phyloP scores from a whole-genome alignment of 2,797 vertebrate species.

The Cetoscarus ocellatus region DNA sequence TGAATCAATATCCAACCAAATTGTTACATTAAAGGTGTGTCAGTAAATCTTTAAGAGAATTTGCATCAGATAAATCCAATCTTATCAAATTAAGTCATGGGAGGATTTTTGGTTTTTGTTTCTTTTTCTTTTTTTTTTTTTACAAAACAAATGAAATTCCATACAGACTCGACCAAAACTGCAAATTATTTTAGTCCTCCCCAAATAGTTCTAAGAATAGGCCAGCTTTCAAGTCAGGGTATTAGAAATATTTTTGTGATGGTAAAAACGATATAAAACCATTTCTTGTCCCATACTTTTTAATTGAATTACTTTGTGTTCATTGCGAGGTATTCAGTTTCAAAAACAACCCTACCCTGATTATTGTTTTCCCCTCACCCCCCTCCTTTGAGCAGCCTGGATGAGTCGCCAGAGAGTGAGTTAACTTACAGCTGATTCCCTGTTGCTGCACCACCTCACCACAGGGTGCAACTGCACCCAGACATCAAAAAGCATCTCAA shows the following conservation, averaged over 20 bases:
- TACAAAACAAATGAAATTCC: too few relatives aligned
- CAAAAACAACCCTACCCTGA: slow-evolving; percentile 43
- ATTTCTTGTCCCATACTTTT: not conserved
- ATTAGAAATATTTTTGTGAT: too few relatives aligned
- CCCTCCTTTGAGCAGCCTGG: slow-evolving; percentile 31
- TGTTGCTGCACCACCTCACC: slow-evolving; percentile 41
- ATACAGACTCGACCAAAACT: too few relatives aligned
- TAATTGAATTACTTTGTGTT: slow-evolving; percentile 9
- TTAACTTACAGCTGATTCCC: slow-evolving; percentile 37
- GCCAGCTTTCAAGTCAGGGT: not conserved
- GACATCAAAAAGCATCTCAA: slow-evolving; percentile 61
- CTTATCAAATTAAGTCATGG: too few relatives aligned
- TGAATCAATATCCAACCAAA: too few relatives aligned
- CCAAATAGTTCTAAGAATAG: too few relatives aligned
- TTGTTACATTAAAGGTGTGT: too few relatives aligned
- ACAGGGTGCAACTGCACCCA: slow-evolving; percentile 41
- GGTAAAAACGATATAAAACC: not conserved
- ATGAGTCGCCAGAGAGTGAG: slow-evolving; percentile 39
- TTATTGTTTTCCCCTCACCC: slow-evolving; percentile 37
- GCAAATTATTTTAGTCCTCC: too few relatives aligned
- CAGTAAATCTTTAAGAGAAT: too few relatives aligned
- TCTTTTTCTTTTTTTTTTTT: too few relatives aligned
- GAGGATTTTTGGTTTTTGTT: too few relatives aligned
- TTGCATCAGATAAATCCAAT: too few relatives aligned
- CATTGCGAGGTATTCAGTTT: slow-evolving; percentile 35